Evolutionary conservation across 1,140 invertebrate genomes (phyloP), one percentile per base, ranked within the genome.

Genomic region (Heliconius eleuchia): DNA sequence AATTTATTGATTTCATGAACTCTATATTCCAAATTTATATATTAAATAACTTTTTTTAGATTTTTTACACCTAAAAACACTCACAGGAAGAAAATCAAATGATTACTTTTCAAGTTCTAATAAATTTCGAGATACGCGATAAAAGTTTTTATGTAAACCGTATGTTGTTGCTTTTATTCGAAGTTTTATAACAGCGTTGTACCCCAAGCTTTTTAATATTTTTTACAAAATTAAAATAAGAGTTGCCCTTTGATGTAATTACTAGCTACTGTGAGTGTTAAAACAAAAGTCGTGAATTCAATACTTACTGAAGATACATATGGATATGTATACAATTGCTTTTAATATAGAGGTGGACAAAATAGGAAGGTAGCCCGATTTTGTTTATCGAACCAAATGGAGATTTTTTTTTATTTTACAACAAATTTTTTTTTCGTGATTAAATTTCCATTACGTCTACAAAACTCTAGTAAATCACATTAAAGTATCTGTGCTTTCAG

Each of bases 141-240:
- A 66, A 66, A 66, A 30, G 19, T 60, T 66, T 30, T 18, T 66
- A 66, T 66, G 27, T 27, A 27, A 66, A 30, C 60, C 13, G 60
- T 66, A 30, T 30, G 60, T 30, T 66, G 60, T 66, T 66, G 60
- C 3, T 27, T 66, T 66, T 66, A 66, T 66, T 66, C 30, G 60
- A 66, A 66, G 30, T 30, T 66, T 66, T 66, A 27, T 66, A 66
- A 66, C 60, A 30, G 13, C 9, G 27, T 30, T 30, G 2, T 66
- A 11, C 60, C 60, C 30, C 13, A 30, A 66, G 60, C 60, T 30
- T 60, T 60, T 60, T 27, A 60, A 60, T 27, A 66, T 30, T 30
- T 66, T 57, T 27, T 23, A 60, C 60, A n/a, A 66, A 30, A 66
- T 66, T 66, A 66, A 5, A 66, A 66, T 66, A 5, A 23, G 3